Conservation (phyloP, 2,797 vertebrate genomes). For the Parauchenoglanis punctatus region DNA sequence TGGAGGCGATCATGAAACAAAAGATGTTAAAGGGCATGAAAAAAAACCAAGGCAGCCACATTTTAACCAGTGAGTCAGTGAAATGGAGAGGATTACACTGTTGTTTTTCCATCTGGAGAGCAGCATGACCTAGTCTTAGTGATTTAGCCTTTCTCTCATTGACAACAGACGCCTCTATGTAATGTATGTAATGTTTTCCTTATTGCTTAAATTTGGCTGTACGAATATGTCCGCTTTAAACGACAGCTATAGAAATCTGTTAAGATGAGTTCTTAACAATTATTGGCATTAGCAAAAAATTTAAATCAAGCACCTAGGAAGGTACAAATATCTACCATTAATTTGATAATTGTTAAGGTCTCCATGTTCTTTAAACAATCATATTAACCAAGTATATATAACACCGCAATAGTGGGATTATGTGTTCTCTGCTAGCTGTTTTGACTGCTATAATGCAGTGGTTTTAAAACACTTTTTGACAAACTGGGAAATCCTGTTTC, state of each 20-base stretch:
- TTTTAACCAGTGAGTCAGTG: slow-evolving; percentile 32
- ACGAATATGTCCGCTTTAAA: background rate
- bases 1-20: slow-evolving; percentile 48
- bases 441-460: background rate
- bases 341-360: background rate
- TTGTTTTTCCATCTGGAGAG: slow-evolving; percentile 6
- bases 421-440: background rate
- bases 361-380: background rate
- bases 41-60: slow-evolving; percentile 20
- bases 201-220: background rate
- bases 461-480: background rate
- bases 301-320: background rate
- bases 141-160: slow-evolving; percentile 5
- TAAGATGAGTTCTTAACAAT: background rate
- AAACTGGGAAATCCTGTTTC: slow-evolving; percentile 4
- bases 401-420: background rate
- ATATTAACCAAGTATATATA: background rate
- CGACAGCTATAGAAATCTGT: background rate
- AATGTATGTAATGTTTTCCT: background rate
- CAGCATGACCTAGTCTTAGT: slow-evolving; percentile 14
- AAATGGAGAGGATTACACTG: slow-evolving; percentile 52
- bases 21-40: background rate
- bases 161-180: background rate
- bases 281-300: background rate
- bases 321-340: background rate